Evolutionary conservation across 2,113 vertebrate species (phyloP).

Genomic region (Solenodon paradoxus): DNA sequence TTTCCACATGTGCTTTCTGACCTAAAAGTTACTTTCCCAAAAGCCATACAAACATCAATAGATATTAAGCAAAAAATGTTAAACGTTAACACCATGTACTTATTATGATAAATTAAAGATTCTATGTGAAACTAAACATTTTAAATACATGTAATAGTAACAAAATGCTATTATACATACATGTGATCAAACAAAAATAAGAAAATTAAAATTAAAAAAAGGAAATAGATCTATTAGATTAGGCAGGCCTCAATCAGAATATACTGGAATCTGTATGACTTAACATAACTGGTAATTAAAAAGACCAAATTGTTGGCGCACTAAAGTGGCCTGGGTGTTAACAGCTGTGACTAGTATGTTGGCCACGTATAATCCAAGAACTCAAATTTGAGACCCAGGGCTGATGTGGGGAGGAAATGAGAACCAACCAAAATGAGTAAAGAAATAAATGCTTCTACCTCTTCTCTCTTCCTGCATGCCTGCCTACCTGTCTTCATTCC

Average conservation of each 20-base stretch:
- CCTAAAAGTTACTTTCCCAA: neutral
- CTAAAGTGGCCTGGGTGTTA: too few species aligned
- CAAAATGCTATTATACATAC: neutral
- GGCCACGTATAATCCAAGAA: too few species aligned
- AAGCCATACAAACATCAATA: neutral
- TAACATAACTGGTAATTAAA: neutral
- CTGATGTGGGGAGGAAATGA: too few species aligned
- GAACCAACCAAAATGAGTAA: too few species aligned
- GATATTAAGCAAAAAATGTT: neutral
- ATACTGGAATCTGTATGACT: constrained; percentile 9
- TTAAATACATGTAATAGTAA: constrained; percentile 45
- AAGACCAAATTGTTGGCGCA: too few species aligned
- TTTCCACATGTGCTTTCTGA: neutral
- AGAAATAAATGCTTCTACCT: too few species aligned
- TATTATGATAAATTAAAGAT: constrained; percentile 48
- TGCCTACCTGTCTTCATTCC: too few species aligned
- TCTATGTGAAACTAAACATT: constrained; percentile 51
- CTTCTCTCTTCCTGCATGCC: too few species aligned
- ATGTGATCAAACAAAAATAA: neutral
- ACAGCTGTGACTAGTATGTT: too few species aligned
- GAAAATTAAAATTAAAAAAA: constrained; percentile 32
- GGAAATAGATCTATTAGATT: neutral
- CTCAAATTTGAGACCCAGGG: too few species aligned
- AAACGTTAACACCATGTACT: neutral
- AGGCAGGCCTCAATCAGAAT: constrained; percentile 26